Evolutionary conservation across 2,888 invertebrate species (phyloP).

Genomic region (Eupsilia transversa): DNA sequence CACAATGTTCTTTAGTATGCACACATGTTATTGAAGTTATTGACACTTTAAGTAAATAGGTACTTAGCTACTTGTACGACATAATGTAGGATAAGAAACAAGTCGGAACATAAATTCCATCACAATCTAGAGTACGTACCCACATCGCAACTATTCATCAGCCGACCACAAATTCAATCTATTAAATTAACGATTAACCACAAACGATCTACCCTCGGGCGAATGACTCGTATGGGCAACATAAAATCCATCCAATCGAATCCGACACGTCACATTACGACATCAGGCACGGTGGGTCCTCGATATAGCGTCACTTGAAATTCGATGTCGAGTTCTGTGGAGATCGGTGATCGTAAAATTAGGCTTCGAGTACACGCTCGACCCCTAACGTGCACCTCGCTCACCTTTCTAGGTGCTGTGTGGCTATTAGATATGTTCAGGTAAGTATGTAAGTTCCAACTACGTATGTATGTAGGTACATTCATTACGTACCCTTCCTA

Average conservation of each 20-base stretch:
- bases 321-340: constrained; percentile 84
- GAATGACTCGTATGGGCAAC: constrained; percentile 80
- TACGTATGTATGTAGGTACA: not conserved
- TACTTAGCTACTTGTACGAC: too few species aligned
- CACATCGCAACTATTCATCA: constrained; percentile 67
- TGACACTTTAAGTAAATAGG: constrained; percentile 5
- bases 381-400: constrained; percentile 56
- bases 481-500: constrained; percentile 23
- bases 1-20: constrained; percentile 27
- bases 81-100: constrained; percentile 23
- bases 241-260: constrained; percentile 88
- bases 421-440: constrained; percentile 27
- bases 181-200: constrained; percentile 84
- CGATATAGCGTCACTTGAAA: constrained; percentile 85
- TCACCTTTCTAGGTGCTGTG: constrained; percentile 39
- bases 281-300: constrained; percentile 78
- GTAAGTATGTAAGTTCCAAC: not conserved
- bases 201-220: constrained; percentile 78
- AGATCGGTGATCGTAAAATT: constrained; percentile 87
- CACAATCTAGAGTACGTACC: constrained; percentile 33
- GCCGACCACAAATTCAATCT: constrained; percentile 79
- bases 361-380: constrained; percentile 75
- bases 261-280: constrained; percentile 86
- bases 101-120: constrained; percentile 40
- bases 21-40: constrained; percentile 12